Evolutionary conservation across 2,888 invertebrate species (phyloP).

Genomic region (Ophion ventricosus): DNA sequence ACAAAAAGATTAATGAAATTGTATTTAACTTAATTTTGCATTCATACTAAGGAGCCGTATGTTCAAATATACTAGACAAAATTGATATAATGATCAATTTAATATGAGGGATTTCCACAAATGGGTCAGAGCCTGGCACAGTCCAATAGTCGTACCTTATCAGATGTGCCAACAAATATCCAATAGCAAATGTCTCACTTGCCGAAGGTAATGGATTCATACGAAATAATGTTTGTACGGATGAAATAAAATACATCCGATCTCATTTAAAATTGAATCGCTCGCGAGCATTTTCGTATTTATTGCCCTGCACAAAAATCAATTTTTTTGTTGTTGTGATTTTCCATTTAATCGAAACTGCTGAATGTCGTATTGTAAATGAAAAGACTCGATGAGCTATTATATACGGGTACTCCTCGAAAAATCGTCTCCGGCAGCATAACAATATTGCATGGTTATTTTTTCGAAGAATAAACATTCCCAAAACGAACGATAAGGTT

Average conservation of each 20-base stretch:
- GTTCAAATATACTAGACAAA: background rate
- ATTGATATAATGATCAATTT: background rate
- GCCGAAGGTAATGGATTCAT: background rate
- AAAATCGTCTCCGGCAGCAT: too few relatives aligned
- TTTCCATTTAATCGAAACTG: too few relatives aligned
- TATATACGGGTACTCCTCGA: too few relatives aligned
- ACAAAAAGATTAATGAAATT: constrained; percentile 39
- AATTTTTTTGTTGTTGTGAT: background rate
- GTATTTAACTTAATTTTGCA: background rate
- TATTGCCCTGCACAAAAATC: background rate
- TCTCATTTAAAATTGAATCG: background rate
- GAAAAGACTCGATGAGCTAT: too few relatives aligned
- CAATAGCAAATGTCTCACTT: background rate
- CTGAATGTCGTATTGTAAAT: too few relatives aligned
- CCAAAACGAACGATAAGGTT: background rate
- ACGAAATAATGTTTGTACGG: background rate
- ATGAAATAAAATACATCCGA: background rate
- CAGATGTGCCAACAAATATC: background rate
- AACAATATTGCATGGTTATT: too few relatives aligned
- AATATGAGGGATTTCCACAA: too few relatives aligned
- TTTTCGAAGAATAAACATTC: too few relatives aligned
- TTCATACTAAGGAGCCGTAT: constrained; percentile 7
- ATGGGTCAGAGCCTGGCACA: too few relatives aligned
- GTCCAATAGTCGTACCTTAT: too few relatives aligned
- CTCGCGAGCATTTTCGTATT: too few relatives aligned